Evolutionary conservation across 1,140 invertebrate species (phyloP).

Genomic region (Brachionus paranguensis): DNA sequence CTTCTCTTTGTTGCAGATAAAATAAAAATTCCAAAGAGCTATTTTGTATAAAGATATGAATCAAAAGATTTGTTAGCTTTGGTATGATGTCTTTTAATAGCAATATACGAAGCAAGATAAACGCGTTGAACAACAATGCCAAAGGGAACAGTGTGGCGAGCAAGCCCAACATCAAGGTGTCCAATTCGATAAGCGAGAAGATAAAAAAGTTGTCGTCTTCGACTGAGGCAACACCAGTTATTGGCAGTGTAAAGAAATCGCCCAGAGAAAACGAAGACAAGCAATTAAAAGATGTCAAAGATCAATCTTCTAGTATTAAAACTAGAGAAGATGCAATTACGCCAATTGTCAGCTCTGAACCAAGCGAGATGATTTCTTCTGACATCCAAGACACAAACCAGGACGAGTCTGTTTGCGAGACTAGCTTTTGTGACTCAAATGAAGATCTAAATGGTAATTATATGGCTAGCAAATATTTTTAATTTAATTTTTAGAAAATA

Average conservation of each 20-base stretch:
- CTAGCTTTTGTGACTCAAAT: background rate
- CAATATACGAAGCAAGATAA: constrained; percentile 29
- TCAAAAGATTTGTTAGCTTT: background rate
- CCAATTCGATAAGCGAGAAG: constrained; percentile 25
- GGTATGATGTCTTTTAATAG: constrained; percentile 35
- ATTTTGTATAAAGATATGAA: constrained; percentile 10
- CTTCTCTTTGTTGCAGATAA: background rate
- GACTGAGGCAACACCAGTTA: background rate
- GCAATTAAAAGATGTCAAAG: background rate
- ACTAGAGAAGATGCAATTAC: background rate
- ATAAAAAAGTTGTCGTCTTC: constrained; percentile 20
- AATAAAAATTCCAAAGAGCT: background rate
- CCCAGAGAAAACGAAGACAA: background rate
- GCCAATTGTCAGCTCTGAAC: background rate
- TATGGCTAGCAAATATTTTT: background rate
- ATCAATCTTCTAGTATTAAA: constrained; percentile 25
- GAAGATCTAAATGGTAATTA: background rate
- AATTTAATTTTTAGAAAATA: background rate
- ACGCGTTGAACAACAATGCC: background rate
- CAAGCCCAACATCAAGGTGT: constrained; percentile 15
- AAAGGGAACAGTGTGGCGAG: background rate
- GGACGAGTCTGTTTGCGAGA: background rate
- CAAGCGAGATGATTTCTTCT: background rate
- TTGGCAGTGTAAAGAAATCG: background rate
- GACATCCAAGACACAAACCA: background rate